Evolutionary conservation across 2,888 invertebrate genomes (phyloP).

Genomic region (Spodoptera exigua): DNA sequence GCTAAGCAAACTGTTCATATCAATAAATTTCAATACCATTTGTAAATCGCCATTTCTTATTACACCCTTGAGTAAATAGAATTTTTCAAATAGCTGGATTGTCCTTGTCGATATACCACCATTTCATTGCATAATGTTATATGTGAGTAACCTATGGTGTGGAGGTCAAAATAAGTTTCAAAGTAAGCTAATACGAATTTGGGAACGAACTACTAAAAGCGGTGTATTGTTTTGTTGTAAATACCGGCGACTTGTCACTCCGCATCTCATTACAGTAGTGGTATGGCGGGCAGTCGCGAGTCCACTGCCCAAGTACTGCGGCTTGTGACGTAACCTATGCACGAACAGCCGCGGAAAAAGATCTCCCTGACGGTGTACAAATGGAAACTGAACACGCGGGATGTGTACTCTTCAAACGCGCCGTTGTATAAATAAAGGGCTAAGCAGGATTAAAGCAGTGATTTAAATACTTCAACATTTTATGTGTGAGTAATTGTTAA

Average conservation of each 20-base stretch:
- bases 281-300: constrained; percentile 37
- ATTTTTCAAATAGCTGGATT: constrained; percentile 32
- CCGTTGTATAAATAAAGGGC: constrained; percentile 39
- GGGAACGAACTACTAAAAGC: constrained; percentile 7
- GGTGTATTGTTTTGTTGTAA: constrained; percentile 41
- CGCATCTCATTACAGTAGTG: constrained; percentile 57
- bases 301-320: constrained; percentile 55
- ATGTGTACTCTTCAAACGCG: constrained; percentile 35
- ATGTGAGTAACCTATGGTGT: constrained; percentile 23
- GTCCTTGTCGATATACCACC: constrained; percentile 32
- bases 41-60: constrained; percentile 18
- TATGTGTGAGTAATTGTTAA: constrained; percentile 27
- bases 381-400: constrained; percentile 40
- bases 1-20: constrained; percentile 10
- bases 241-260: constrained; percentile 53
- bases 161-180: constrained; percentile 17
- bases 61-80: constrained; percentile 31
- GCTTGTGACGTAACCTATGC: constrained; percentile 57
- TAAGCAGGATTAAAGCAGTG: constrained; percentile 41
- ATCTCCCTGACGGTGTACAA: constrained; percentile 46
- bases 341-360: constrained; percentile 46
- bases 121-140: too few species aligned
- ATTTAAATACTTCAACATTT: constrained; percentile 23
- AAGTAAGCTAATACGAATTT: constrained; percentile 22
- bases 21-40: constrained; percentile 20